phyloP scores from a whole-genome alignment of 2,797 vertebrate genomes.

The Cirrhinus mrigala region DNA sequence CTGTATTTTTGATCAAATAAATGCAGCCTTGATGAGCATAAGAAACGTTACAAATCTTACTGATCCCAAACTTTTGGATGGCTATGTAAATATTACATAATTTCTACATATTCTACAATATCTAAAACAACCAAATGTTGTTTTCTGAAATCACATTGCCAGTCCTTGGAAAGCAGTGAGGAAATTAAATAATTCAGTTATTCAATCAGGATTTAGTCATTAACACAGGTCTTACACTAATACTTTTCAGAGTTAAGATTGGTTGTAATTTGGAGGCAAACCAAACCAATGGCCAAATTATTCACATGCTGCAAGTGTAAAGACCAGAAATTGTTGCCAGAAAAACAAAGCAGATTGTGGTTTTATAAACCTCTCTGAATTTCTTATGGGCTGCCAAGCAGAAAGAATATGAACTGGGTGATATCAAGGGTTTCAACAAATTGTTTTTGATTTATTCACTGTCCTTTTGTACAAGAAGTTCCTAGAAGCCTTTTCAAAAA shows the following conservation, averaged over 20 bases:
- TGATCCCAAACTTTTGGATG: no score
- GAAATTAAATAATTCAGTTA: background rate
- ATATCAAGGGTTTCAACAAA: background rate
- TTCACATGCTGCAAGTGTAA: background rate
- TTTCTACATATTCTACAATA: background rate
- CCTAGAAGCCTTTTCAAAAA: background rate
- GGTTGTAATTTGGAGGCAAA: background rate
- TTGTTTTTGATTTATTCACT: background rate
- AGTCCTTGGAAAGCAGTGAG: background rate
- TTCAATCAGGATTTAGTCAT: background rate
- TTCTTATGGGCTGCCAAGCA: background rate
- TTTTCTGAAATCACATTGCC: background rate
- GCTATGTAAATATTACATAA: background rate
- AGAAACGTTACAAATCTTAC: no score
- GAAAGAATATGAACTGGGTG: background rate
- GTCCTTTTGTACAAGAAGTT: background rate
- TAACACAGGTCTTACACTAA: background rate
- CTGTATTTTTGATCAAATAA: no score
- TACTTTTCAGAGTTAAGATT: background rate
- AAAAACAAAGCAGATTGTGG: constrained; percentile 4
- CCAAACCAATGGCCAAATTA: background rate
- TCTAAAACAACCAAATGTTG: background rate
- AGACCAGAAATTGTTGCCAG: background rate
- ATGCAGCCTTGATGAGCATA: no score
- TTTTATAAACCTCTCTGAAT: background rate